phyloP scores from a whole-genome alignment of 2,888 invertebrate species.

The Calameuta idolon region DNA sequence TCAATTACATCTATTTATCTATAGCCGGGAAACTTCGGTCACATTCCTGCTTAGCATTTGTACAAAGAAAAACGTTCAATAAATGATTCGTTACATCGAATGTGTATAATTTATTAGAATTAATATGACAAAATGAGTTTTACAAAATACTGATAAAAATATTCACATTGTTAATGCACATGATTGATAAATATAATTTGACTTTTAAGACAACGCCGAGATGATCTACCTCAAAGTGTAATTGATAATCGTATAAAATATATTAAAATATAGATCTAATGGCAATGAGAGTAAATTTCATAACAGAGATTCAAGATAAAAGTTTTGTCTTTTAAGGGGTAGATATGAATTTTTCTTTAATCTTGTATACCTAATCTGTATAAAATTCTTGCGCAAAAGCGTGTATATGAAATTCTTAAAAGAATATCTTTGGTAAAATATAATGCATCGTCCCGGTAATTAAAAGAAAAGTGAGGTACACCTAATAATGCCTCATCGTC shows the following conservation, averaged over 20 bases:
- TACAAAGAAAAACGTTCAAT: conserved; percentile 24
- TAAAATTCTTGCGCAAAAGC: background rate
- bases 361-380: conserved; percentile 9
- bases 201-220: conserved; percentile 18
- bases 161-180: conserved; percentile 27
- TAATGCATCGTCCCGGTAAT: conserved; percentile 22
- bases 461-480: background rate
- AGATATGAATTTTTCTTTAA: conserved; percentile 30
- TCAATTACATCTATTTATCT: background rate
- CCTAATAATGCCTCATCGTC: too few species aligned
- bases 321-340: background rate
- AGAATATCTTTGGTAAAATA: conserved; percentile 43
- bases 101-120: conserved; percentile 38
- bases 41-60: too few species aligned
- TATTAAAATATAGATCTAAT: too few species aligned
- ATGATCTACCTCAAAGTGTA: background rate
- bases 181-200: conserved; percentile 37
- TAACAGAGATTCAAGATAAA: too few species aligned
- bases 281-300: too few species aligned
- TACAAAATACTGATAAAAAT: conserved; percentile 38
- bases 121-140: conserved; percentile 23
- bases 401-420: conserved; percentile 30
- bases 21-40: background rate
- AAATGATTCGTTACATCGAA: conserved; percentile 35
- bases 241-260: conserved; percentile 1